These are phyloP conservation scores for Epizoanthus stellaris DNA, from an alignment of 92 coral and sea anemone species.

Conservation along the genomic window DNA sequence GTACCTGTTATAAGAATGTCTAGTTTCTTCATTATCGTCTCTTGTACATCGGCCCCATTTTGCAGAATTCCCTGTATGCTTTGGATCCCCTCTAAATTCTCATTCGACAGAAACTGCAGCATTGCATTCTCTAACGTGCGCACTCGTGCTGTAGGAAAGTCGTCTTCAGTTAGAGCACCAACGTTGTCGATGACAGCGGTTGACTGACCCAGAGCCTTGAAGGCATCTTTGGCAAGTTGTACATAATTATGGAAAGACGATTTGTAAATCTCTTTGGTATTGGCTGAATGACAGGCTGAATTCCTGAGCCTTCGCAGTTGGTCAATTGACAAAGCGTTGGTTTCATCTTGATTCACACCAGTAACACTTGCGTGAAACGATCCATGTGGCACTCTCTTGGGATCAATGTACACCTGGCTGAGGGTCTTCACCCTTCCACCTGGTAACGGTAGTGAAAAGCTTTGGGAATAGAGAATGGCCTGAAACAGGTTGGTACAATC, in stretches of 20 bases:
- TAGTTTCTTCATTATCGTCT: no score
- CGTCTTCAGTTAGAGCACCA: conserved; percentile 45
- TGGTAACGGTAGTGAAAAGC: background rate
- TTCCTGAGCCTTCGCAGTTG: conserved; percentile 60
- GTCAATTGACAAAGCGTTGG: conserved; percentile 55
- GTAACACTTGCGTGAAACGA: conserved; percentile 44
- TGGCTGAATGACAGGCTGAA: conserved; percentile 43
- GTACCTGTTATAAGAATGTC: no score
- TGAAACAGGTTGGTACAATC: conserved; percentile 40
- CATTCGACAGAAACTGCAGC: background rate
- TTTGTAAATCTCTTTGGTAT: conserved; percentile 39
- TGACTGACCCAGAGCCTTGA: conserved; percentile 37
- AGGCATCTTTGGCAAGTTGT: conserved; percentile 49
- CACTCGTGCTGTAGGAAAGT: conserved; percentile 50
- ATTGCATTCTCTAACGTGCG: conserved; percentile 1
- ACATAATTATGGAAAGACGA: conserved; percentile 21
- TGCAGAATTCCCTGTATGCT: no score
- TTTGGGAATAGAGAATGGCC: conserved; percentile 24
- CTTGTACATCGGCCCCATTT: no score
- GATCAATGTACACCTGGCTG: conserved; percentile 28
- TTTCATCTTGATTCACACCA: conserved; percentile 42
- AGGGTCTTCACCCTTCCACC: conserved; percentile 22
- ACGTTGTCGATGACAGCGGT: conserved; percentile 40
- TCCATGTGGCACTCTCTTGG: conserved; percentile 3
- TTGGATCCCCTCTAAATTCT: background rate